Conservation (phyloP, 2,113 vertebrate species). For the Oplegnathus fasciatus region DNA sequence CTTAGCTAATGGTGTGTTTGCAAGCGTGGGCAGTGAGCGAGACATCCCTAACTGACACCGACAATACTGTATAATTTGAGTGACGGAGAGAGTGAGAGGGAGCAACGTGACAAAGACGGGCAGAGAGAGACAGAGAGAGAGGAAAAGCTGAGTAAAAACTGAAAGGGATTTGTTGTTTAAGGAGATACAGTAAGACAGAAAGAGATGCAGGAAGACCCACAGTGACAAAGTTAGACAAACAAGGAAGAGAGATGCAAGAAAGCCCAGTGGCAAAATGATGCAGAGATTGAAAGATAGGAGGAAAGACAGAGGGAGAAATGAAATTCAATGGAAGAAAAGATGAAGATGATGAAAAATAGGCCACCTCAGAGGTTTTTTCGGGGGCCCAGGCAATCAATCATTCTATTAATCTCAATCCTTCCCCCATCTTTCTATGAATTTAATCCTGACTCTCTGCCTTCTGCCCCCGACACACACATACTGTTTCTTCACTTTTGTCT, state of each 20-base stretch:
- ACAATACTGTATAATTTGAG: conserved; percentile 58
- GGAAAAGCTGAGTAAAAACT: conserved; percentile 32
- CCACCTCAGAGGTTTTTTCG: conserved; percentile 46
- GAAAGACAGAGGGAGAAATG: conserved; percentile 49
- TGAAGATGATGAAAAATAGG: conserved; percentile 78
- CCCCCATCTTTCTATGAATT: conserved; percentile 50
- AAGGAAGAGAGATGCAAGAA: conserved; percentile 27
- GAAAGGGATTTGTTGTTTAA: conserved; percentile 22
- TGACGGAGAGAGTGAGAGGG: conserved; percentile 32
- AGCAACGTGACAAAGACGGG: conserved; percentile 19
- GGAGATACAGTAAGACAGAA: conserved; percentile 36
- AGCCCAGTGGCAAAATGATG: conserved; percentile 48
- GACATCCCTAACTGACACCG: conserved; percentile 50
- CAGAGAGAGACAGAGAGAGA: conserved; percentile 15
- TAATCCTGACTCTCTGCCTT: conserved; percentile 50
- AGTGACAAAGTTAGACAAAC: conserved; percentile 43
- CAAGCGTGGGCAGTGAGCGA: conserved; percentile 34
- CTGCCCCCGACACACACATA: conserved; percentile 1
- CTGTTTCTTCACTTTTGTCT: background rate
- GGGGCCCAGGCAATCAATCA: conserved; percentile 73
- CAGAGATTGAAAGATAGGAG: conserved; percentile 55
- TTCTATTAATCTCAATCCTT: conserved; percentile 77
- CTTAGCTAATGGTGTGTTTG: conserved; percentile 57
- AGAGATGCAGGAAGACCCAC: conserved; percentile 32
- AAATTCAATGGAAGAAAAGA: conserved; percentile 59